Evolutionary conservation across 2,797 vertebrate species (phyloP).

Genomic region (Echeneis naucrates): DNA sequence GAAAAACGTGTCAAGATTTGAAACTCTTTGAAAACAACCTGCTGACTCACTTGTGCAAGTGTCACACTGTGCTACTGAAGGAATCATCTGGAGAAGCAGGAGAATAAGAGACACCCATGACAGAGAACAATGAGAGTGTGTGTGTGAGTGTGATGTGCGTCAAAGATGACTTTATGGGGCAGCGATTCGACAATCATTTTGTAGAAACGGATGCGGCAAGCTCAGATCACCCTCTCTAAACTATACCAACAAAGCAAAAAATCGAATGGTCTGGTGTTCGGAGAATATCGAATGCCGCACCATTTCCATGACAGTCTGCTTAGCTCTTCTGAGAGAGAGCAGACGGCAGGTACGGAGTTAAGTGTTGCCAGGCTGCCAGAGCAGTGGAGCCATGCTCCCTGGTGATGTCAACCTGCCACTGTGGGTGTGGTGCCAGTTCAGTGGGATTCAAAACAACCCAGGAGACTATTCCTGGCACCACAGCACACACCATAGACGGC

Average conservation of each 20-base stretch:
- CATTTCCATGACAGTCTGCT: background rate
- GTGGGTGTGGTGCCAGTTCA: constrained; percentile 67
- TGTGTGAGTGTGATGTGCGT: constrained; percentile 28
- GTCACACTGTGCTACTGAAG: constrained; percentile 30
- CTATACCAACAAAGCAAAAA: background rate
- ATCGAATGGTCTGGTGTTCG: background rate
- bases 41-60: constrained; percentile 59
- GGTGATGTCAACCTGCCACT: constrained; percentile 65
- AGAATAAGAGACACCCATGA: constrained; percentile 37
- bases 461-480: constrained; percentile 63
- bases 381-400: constrained; percentile 40
- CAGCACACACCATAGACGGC: constrained; percentile 42
- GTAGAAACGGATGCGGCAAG: too few relatives aligned
- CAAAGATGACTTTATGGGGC: too few relatives aligned
- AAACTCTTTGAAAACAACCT: constrained; percentile 50
- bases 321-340: background rate
- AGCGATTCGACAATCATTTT: too few relatives aligned
- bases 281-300: background rate
- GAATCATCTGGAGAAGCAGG: constrained; percentile 26
- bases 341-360: constrained; percentile 28
- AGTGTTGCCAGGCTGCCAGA: constrained; percentile 48
- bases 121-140: constrained; percentile 45
- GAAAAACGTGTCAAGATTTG: constrained; percentile 29
- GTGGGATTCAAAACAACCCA: constrained; percentile 58
- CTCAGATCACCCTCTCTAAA: too few relatives aligned